Evolutionary conservation across 2,797 vertebrate species (phyloP).

Genomic region (Phoeniculus purpureus): DNA sequence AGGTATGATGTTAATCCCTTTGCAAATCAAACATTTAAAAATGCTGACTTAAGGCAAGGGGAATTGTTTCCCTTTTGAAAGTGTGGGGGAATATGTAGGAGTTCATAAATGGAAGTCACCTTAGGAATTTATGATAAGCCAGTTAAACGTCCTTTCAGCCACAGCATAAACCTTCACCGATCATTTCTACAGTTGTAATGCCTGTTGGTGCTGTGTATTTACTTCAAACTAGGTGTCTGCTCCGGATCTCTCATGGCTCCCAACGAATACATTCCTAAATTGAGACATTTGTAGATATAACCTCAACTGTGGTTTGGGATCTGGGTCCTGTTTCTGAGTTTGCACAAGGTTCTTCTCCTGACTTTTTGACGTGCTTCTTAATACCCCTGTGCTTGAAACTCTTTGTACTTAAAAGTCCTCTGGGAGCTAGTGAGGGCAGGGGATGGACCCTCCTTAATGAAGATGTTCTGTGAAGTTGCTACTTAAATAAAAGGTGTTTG

Average conservation of each 20-base stretch:
- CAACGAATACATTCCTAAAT: neutral
- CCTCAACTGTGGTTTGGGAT: neutral
- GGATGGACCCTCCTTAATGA: neutral
- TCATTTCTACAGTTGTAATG: neutral
- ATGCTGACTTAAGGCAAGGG: neutral
- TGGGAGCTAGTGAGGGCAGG: neutral
- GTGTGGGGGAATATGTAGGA: neutral
- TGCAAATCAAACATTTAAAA: neutral
- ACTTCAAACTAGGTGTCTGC: neutral
- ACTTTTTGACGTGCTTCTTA: neutral
- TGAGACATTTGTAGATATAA: neutral
- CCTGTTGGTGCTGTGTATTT: neutral
- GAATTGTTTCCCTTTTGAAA: neutral
- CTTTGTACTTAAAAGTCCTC: neutral
- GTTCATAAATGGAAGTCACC: neutral
- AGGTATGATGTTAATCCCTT: neutral
- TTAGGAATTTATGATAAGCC: neutral
- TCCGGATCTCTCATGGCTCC: neutral
- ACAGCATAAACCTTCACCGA: neutral
- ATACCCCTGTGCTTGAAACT: neutral
- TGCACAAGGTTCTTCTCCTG: neutral
- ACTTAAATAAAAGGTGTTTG: neutral
- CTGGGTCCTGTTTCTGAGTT: neutral
- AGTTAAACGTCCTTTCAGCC: neutral
- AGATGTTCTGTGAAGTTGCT: neutral